phyloP scores from a whole-genome alignment of 2,888 invertebrate genomes.

The Lysandra coridon region DNA sequence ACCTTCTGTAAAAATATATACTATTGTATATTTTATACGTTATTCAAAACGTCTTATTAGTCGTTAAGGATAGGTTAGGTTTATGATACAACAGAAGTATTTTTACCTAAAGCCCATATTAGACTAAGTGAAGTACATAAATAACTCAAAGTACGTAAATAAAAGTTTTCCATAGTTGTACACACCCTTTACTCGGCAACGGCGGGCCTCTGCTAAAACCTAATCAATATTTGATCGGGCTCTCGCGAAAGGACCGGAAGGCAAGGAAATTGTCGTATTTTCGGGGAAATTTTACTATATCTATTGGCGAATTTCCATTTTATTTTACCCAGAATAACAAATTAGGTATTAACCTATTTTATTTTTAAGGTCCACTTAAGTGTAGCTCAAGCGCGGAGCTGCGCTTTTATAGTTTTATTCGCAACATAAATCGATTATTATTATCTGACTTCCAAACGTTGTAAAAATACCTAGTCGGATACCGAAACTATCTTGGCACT shows the following conservation, averaged over 20 bases:
- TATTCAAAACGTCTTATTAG: too few relatives aligned
- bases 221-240: conserved; percentile 16
- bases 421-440: not conserved
- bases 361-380: not conserved
- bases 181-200: not conserved
- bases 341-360: not conserved
- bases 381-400: not conserved
- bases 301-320: not conserved
- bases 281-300: not conserved
- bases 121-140: not conserved
- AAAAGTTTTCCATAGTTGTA: conserved; percentile 1
- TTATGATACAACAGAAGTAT: not conserved
- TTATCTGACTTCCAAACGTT: not conserved
- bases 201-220: conserved; percentile 2
- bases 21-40: too few relatives aligned
- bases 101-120: not conserved
- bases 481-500: not conserved
- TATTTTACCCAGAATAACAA: conserved; percentile 3
- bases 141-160: not conserved
- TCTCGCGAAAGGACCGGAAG: not conserved
- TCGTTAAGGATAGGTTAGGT: not conserved
- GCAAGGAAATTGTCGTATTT: conserved; percentile 8
- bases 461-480: not conserved
- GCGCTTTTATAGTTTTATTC: not conserved
- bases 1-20: not conserved